Base-by-base conservation (phyloP, 2,888 invertebrate species). In the Tigriopus californicus region DNA sequence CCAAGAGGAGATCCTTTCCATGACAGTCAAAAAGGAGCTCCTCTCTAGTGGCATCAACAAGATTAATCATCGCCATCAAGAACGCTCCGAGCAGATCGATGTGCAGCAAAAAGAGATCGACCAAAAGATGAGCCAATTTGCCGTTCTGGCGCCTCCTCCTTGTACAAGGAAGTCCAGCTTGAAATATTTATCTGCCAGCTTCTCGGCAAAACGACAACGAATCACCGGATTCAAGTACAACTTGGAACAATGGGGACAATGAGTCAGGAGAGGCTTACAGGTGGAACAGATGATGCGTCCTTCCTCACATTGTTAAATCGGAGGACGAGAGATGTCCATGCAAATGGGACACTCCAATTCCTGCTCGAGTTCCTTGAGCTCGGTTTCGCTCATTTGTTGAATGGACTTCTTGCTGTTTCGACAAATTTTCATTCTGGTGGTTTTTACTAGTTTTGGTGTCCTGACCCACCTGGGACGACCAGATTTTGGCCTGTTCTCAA, bases 241-340 rank as follows among this genome's bases (percentile, higher is more conserved):
- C 15, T 41, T 57, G 41, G 15, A 42, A 46, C 57, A 57, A 20
- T 41, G 57, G 11, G 41, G 24, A 15, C 57, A 57, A 18, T 40
- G 18, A 22, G 20, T 57, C 8, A 57, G 57, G 13, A 57, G 42
- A 44, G 57, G 57, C 8, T 57, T 57, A 20, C 57, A 57, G 10
- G 44, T 46, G 15, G 57, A 42, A 41, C 57, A 57, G 11, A 57
- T 46, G 12, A 57, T 57, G 46, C 46, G 57, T 13, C 57, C 57
- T 44, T 57, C 57, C 15, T 46, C 57, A 22, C 57, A 57, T 46
- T 57, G 57, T 20, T 57, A 57, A 11, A 57, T 57, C 22, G 57
- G 57, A 2, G 57, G 57, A 8, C 57, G 42, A 11, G 46, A 18
- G 10, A 57, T 57, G 10, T 57, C 57, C 46, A 57, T 22, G 20